Evolutionary conservation across 2,797 vertebrate genomes (phyloP), one percentile per base, ranked within the genome.

Genomic region (Corythornis leucogaster): DNA sequence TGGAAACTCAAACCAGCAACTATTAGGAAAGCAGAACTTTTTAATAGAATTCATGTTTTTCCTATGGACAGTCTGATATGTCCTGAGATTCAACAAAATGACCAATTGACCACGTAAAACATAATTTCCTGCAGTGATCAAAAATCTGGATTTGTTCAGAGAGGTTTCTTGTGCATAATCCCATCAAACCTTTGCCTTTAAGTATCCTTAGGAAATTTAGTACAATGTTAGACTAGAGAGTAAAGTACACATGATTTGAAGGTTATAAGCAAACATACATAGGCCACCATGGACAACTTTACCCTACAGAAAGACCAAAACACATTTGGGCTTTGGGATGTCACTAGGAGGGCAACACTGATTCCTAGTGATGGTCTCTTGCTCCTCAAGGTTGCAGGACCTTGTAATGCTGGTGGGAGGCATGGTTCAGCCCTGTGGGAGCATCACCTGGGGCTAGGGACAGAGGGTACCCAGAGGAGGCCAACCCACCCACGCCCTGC

Each of bases 1-100:
- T 97, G 96, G 96, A 97, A 97, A 97, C 96, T 97, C 94, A 96
- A 95, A 95, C 42, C 45, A 96, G 89, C 73, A 75, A 82, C 91
- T 87, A 71, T 86, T 91, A 80, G 74, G 97, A 97, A 98, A 97
- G 98, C 96, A 97, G 91, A 95, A 96, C 69, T 68, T 58, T 89
- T 96, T 95, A 77, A 83, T 38, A 93, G 79, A 95, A 97, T 96
- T 92, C 94, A 85, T 79, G 69, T 33, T 68, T 97, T 95, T 93
- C 68, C 91, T 96, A 26, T 68, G 80, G 92, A 92, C 84, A 71
- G 59, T 93, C 89, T 93, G 85, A 84, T 96, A 87, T 51, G 81
- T 95, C 96, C 91, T 71, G 89, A 93, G 96, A 93, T 93, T 93
- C 82, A 95, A 93, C 95, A 48, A 94, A 92, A 79, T 70, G 88